Evolutionary conservation across 2,113 vertebrate genomes (phyloP), one percentile per base, ranked within the genome.

Genomic region (Varanus salvator): DNA sequence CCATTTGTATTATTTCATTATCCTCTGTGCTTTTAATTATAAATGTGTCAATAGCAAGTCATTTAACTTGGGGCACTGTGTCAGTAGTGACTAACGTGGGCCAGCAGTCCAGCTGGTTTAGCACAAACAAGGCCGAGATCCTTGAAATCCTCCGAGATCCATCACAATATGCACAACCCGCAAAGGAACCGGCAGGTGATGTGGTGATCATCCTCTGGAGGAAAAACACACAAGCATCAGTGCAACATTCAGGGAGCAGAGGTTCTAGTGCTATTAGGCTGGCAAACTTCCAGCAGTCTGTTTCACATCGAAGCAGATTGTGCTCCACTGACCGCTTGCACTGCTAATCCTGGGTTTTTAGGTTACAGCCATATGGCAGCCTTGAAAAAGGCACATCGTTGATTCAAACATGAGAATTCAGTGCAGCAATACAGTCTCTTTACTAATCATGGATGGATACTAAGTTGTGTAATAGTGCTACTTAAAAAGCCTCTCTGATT

Each of bases 241-340:
- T 0, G 0, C 0, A 17, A 17, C 64, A 5, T 80, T 84, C 23
- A 23, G 8, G 6, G 9, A 87, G 34, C 34, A 87, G 88, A 12
- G 84, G 89, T 21, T 1, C 80, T n/a, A 75, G n/a, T 31, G 17
- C n/a, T 75, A 54, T 83, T 64, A 44, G n/a, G 34, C 75, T 72
- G 1, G 0, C 48, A 89, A 7, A 0, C 0, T 2, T 80, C 44
- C 31, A 64, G 12, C 2, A 5, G 0, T 83, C 48, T 76, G 8
- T 19, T 77, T 69, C 74, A 4, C 3, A 0, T 4, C 5, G 4
- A 0, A 0, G 86, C 84, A 87, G 8, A 8, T 4, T 54, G 75
- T n/a, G 0, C 64, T 89, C 81, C n/a, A 82, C 29, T 52, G 80
- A 7, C 38, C 31, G 0, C 34, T 52, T 75, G 38, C n/a, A 52